These are phyloP conservation scores for Armadillidium nasatum DNA, from an alignment of 1,140 invertebrate species.

Conservation along the genomic window DNA sequence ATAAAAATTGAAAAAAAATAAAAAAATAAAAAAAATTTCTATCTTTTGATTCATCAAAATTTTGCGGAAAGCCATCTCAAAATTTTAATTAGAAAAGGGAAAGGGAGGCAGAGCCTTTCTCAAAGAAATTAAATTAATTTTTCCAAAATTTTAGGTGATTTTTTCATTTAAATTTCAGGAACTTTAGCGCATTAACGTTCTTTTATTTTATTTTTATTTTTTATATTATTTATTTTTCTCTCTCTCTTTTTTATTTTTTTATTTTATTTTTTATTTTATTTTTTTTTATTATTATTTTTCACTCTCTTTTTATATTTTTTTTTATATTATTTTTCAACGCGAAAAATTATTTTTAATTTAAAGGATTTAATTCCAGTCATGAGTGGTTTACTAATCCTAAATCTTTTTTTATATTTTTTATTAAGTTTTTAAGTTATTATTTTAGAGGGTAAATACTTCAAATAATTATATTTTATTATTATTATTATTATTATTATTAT, in stretches of 20 bases:
- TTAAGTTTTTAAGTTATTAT: too few species aligned
- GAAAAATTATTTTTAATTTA: too few species aligned
- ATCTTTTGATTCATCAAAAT: constrained; percentile 14
- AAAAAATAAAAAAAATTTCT: too few species aligned
- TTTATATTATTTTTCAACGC: too few species aligned
- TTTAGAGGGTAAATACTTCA: too few species aligned
- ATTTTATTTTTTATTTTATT: background rate
- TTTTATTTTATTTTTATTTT: background rate
- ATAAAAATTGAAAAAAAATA: too few species aligned
- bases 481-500: too few species aligned
- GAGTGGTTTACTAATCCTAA: too few species aligned
- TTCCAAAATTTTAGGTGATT: background rate
- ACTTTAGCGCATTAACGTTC: constrained; percentile 7
- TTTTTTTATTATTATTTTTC: background rate
- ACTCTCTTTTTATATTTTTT: background rate
- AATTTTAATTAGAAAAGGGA: constrained; percentile 10
- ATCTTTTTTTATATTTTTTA: too few species aligned
- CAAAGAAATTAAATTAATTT: constrained; percentile 14
- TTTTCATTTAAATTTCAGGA: background rate
- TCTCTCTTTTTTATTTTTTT: background rate
- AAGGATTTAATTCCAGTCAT: too few species aligned
- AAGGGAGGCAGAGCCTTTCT: background rate
- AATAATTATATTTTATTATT: too few species aligned
- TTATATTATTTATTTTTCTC: background rate
- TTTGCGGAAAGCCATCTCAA: constrained; percentile 4